phyloP scores from a whole-genome alignment of 2,113 vertebrate species.

The Leucoraja erinaceus region DNA sequence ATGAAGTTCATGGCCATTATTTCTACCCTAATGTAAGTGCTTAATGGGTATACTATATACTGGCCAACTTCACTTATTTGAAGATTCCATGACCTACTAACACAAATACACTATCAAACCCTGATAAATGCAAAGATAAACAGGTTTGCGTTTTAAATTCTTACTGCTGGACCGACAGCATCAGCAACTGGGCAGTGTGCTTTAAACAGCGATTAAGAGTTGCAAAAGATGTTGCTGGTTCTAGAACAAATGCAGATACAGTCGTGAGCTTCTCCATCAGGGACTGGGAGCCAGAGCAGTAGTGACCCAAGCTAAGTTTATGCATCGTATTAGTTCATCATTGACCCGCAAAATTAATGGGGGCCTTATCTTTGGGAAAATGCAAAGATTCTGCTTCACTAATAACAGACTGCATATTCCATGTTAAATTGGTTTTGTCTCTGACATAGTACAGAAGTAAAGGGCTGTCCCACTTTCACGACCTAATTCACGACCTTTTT shows the following conservation, averaged over 20 bases:
- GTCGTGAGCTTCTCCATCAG: background rate
- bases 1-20: slow-evolving; percentile 37
- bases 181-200: background rate
- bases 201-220: background rate
- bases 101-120: slow-evolving; percentile 7
- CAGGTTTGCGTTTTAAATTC: background rate
- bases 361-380: background rate
- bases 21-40: slow-evolving; percentile 33
- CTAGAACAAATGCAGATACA: background rate
- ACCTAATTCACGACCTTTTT: too few species aligned
- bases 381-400: too few species aligned
- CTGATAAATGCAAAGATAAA: background rate
- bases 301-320: background rate
- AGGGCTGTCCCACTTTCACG: too few species aligned
- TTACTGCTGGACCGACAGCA: background rate
- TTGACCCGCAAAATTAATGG: background rate
- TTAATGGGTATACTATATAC: slow-evolving; percentile 37
- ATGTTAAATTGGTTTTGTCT: background rate
- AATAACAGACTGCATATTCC: background rate
- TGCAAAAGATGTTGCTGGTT: background rate
- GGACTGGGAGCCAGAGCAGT: background rate
- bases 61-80: slow-evolving; percentile 18
- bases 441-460: too few species aligned
- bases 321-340: background rate
- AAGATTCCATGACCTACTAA: slow-evolving; percentile 7